phyloP scores from a whole-genome alignment of 2,797 vertebrate species.

The Erpetoichthys calabaricus region DNA sequence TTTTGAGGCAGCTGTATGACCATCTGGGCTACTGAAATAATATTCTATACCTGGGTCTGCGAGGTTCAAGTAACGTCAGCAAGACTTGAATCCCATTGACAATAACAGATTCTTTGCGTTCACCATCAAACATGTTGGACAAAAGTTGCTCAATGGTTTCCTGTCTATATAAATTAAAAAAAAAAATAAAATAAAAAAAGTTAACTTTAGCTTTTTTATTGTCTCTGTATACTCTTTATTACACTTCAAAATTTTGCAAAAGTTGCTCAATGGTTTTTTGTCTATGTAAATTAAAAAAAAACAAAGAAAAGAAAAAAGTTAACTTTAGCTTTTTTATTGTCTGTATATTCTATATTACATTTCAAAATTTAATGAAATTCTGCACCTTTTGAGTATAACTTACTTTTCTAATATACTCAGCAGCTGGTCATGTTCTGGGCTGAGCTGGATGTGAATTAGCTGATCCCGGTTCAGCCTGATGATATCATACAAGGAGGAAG shows the following conservation, averaged over 20 bases:
- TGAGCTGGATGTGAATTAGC: conserved; percentile 40
- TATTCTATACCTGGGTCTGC: conserved; percentile 37
- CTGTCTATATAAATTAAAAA: conserved; percentile 24
- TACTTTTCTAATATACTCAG: conserved; percentile 10
- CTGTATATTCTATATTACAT: no score
- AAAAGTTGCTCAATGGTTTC: conserved; percentile 45
- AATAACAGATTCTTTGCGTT: conserved; percentile 34
- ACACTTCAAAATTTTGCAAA: no score
- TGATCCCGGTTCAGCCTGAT: conserved; percentile 48
- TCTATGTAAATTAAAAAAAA: conserved; percentile 14
- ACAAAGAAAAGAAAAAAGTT: no score
- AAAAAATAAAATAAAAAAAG: background rate
- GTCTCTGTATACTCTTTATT: no score
- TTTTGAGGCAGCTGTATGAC: no score
- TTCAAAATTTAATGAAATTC: no score
- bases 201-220: no score
- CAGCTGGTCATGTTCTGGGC: conserved; percentile 37
- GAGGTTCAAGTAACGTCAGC: conserved; percentile 39
- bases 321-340: no score
- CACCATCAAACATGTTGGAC: conserved; percentile 42
- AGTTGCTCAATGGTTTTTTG: conserved; percentile 47
- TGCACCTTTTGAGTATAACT: no score
- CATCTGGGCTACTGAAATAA: no score
- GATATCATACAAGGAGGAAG: conserved; percentile 47
- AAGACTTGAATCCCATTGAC: conserved; percentile 44